Evolutionary conservation across 2,113 vertebrate species (phyloP).

Genomic region (Charina bottae): DNA sequence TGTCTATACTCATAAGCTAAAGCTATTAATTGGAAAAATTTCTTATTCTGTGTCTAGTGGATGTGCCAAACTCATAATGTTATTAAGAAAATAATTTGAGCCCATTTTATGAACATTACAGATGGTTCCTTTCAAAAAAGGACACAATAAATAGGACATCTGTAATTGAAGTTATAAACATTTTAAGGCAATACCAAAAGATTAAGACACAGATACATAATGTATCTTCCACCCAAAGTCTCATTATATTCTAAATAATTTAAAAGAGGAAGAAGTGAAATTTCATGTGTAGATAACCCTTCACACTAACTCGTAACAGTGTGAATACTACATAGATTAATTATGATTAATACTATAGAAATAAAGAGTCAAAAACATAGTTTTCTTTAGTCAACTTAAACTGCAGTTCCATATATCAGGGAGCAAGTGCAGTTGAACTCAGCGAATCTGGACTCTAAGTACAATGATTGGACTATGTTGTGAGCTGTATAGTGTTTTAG

Average conservation of each 20-base stretch:
- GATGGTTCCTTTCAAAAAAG: not conserved
- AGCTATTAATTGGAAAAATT: not conserved
- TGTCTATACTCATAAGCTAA: no score
- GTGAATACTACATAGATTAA: not conserved
- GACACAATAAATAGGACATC: not conserved
- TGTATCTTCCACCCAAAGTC: not conserved
- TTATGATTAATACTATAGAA: not conserved
- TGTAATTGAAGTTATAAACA: not conserved
- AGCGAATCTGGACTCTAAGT: not conserved
- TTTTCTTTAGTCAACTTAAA: not conserved
- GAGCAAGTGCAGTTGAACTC: not conserved
- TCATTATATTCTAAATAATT: not conserved
- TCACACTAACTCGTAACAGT: not conserved
- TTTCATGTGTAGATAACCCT: not conserved
- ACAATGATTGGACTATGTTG: not conserved
- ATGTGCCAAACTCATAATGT: not conserved
- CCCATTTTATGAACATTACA: not conserved
- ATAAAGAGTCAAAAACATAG: not conserved
- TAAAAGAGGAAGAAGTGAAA: not conserved
- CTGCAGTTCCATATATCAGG: not conserved
- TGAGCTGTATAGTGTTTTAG: not conserved
- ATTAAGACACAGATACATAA: not conserved
- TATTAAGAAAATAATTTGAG: not conserved
- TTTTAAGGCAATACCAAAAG: not conserved
- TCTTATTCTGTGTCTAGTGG: not conserved